Conservation (phyloP, 2,888 invertebrate species). For the Tridacna gigas region DNA sequence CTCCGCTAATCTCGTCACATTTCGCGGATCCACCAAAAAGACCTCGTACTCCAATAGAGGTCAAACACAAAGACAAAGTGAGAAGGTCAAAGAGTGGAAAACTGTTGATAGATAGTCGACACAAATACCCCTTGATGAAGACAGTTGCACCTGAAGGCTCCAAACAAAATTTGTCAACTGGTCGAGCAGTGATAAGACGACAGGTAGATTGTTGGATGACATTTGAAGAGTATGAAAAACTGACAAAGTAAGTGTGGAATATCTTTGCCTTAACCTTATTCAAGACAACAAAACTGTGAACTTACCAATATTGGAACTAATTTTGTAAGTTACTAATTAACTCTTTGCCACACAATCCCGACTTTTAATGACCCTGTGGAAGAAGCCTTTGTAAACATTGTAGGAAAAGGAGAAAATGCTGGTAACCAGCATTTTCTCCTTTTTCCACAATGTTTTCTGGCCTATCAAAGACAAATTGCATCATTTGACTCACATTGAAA, state of each 20-base stretch:
- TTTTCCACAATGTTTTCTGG: no score
- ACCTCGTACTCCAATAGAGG: conserved; percentile 74
- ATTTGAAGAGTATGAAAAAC: conserved; percentile 82
- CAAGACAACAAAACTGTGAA: no score
- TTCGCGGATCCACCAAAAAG: conserved; percentile 75
- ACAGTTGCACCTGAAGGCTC: conserved; percentile 65
- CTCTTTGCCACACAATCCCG: no score
- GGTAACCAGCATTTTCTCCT: no score
- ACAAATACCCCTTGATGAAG: conserved; percentile 72
- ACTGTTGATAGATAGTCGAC: conserved; percentile 74
- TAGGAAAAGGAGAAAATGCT: no score
- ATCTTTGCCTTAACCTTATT: not conserved
- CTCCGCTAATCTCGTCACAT: conserved; percentile 69
- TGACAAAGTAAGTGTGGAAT: conserved; percentile 73
- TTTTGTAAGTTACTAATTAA: no score
- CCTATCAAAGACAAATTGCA: no score
- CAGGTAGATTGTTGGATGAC: conserved; percentile 83
- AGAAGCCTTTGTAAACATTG: no score
- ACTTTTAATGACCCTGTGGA: no score
- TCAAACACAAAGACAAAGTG: conserved; percentile 75
- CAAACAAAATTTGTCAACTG: conserved; percentile 80
- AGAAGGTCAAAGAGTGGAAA: conserved; percentile 74
- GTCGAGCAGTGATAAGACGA: conserved; percentile 77
- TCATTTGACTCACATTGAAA: no score
- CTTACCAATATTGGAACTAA: no score